Evolutionary conservation across 2,113 vertebrate genomes (phyloP), one percentile per base, ranked within the genome.

Genomic region (Lagopus muta): DNA sequence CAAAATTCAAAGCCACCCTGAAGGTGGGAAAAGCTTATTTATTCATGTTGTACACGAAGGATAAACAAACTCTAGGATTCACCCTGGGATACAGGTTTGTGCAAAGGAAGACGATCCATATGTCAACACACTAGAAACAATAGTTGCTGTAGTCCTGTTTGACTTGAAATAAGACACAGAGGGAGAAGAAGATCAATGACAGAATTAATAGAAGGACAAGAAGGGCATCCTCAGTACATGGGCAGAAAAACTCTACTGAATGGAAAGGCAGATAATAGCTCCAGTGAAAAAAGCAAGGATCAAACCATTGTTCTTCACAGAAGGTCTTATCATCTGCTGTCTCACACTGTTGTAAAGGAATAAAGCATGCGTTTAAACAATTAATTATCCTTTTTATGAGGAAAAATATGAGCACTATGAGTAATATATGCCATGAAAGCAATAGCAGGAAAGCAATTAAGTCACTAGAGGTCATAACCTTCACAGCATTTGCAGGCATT

Each of bases 331-430:
- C 62, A 92, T 93, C 25, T 80, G 28, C 50, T 92, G 72, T 48
- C 67, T 92, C 38, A 86, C 42, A 42, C 19, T 13, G 4, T 40
- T 89, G 30, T 6, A 79, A 83, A 95, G 15, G 70, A 83, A 77
- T 78, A 73, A 86, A 64, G n/a, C 48, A 80, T 5, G 5, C 66
- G 48, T 34, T 88, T 72, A 76, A 34, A 73, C 16, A 86, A 86
- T 81, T 92, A 92, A 75, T 67, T 93, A 32, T 38, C 42, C 32
- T 62, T 93, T 82, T 88, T 73, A 86, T 36, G 36, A 85, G 61
- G 43, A 70, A 55, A 92, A 89, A 73, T 40, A 85, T 85, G 32
- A 92, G 89, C 45, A 72, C 19, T 83, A 6, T 64, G 65, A 47
- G 40, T 87, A 78, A 88, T 43, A 88, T 28, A 40, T 42, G n/a